phyloP scores from a whole-genome alignment of 2,113 vertebrate species.

The Tringa solitaria region DNA sequence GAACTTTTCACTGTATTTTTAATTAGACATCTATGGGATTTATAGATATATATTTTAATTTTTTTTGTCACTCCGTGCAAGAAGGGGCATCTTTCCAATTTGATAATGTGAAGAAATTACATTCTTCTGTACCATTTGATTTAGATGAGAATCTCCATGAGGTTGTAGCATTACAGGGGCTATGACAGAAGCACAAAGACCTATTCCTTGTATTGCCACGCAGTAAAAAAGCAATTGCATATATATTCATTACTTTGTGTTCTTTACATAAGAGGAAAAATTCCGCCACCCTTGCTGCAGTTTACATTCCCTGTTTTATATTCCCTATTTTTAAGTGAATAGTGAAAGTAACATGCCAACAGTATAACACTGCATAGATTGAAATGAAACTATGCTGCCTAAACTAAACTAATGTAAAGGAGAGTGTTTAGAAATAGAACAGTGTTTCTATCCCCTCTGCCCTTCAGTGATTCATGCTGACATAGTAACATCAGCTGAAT shows the following conservation, averaged over 20 bases:
- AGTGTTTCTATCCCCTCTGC: not conserved
- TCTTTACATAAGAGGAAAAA: slow-evolving; percentile 24
- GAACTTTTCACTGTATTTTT: not conserved
- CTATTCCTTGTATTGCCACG: not conserved
- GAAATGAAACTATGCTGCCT: not conserved
- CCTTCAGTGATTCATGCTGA: slow-evolving; percentile 22
- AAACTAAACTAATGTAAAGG: slow-evolving; percentile 18
- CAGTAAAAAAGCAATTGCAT: not conserved
- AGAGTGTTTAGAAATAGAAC: slow-evolving; percentile 39
- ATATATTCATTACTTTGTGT: slow-evolving; percentile 1
- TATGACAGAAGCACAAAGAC: not conserved
- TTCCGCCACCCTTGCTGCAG: not conserved
- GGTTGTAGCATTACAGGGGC: not conserved
- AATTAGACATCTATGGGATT: not conserved
- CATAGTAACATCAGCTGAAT: slow-evolving; percentile 25
- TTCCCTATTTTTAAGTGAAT: slow-evolving; percentile 13
- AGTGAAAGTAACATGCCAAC: slow-evolving; percentile 6
- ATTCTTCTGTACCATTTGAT: not conserved
- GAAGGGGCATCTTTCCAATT: not conserved
- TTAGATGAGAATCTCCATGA: not conserved
- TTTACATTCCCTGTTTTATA: not conserved
- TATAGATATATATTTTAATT: too few species aligned
- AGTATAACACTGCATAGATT: slow-evolving; percentile 20
- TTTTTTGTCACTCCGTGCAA: not conserved
- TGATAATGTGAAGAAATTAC: not conserved